These are phyloP conservation scores for Arbacia lixula DNA, from an alignment of 53 echinoderm and acorn worm species.

Conservation along the genomic window DNA sequence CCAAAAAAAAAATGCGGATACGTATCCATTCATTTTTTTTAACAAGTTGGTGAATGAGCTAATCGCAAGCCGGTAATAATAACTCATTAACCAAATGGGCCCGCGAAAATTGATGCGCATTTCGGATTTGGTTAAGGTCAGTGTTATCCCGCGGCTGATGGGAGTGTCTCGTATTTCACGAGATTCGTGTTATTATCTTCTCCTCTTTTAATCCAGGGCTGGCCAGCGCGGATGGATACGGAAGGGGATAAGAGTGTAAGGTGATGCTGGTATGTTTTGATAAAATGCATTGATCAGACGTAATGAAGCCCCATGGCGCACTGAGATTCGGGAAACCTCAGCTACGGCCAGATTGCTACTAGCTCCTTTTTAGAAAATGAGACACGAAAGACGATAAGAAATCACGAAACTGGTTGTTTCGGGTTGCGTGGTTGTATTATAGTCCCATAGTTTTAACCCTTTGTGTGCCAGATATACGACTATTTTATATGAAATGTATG, in stretches of 20 bases:
- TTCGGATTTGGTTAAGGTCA: slow-evolving; percentile 48
- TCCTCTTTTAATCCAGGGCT: not conserved
- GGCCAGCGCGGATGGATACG: not conserved
- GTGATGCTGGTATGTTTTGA: slow-evolving; percentile 11
- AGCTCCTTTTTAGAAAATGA: too few relatives aligned
- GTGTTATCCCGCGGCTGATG: slow-evolving; percentile 6
- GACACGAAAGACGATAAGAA: too few relatives aligned
- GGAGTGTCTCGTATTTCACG: slow-evolving; percentile 34
- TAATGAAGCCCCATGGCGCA: too few relatives aligned
- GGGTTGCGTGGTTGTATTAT: too few relatives aligned
- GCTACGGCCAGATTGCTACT: too few relatives aligned
- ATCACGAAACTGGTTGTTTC: too few relatives aligned
- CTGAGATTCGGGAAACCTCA: not conserved
- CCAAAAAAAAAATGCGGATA: slow-evolving; percentile 9
- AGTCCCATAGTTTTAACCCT: too few relatives aligned
- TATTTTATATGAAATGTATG: too few relatives aligned
- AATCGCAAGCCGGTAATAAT: slow-evolving; percentile 12
- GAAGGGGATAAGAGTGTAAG: slow-evolving; percentile 13
- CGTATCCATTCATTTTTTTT: slow-evolving; percentile 30
- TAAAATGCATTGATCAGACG: slow-evolving; percentile 2
- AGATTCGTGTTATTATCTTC: slow-evolving; percentile 10
- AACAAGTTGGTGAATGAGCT: slow-evolving; percentile 42
- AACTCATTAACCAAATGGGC: slow-evolving; percentile 54
- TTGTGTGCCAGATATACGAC: too few relatives aligned
- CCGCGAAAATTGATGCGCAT: slow-evolving; percentile 42